phyloP scores from a whole-genome alignment of 1,140 invertebrate genomes.

The Arctopsyche grandis region DNA sequence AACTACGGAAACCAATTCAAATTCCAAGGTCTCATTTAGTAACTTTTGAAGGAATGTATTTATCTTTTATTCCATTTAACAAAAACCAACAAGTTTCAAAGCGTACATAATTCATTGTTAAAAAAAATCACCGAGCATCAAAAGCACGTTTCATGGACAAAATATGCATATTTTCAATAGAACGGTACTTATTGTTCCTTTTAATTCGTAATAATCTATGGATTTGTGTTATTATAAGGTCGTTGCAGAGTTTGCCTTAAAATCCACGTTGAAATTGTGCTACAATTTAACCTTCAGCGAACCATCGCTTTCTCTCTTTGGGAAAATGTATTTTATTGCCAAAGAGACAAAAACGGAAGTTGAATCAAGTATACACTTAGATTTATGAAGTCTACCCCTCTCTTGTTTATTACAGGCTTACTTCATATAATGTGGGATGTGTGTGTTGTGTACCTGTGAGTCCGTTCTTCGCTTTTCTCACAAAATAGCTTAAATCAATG shows the following conservation, averaged over 20 bases:
- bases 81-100: background rate
- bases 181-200: background rate
- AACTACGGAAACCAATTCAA: slow-evolving; percentile 23
- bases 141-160: background rate
- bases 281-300: slow-evolving; percentile 12
- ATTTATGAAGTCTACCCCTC: slow-evolving; percentile 50
- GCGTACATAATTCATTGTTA: background rate
- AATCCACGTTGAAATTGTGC: background rate
- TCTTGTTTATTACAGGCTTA: slow-evolving; percentile 38
- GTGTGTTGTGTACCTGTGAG: background rate
- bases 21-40: slow-evolving; percentile 20
- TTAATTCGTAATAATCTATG: background rate
- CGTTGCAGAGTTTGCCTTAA: background rate
- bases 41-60: background rate
- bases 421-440: slow-evolving; percentile 36
- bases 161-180: too few relatives aligned
- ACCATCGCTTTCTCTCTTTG: slow-evolving; percentile 40
- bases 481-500: slow-evolving; percentile 1
- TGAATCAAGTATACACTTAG: slow-evolving; percentile 48
- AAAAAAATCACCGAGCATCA: background rate
- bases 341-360: slow-evolving; percentile 49
- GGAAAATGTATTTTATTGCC: slow-evolving; percentile 46
- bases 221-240: background rate
- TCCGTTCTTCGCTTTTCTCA: background rate
- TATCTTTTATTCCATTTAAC: background rate